These are phyloP conservation scores for Dynastes tityus DNA, from an alignment of 2,888 invertebrate species.

Conservation along the genomic window DNA sequence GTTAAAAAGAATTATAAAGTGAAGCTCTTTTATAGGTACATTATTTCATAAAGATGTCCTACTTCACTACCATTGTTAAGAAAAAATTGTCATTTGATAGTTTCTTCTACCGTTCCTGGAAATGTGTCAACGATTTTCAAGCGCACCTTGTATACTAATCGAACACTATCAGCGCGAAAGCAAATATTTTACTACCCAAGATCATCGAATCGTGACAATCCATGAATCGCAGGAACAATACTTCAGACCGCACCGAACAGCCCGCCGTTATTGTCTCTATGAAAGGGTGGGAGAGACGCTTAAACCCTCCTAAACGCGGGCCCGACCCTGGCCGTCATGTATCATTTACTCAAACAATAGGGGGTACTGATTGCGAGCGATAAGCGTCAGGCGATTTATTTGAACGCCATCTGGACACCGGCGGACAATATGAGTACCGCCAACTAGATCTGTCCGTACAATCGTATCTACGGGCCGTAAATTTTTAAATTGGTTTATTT, in stretches of 20 bases:
- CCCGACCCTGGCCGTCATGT: background rate
- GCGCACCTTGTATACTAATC: too few species aligned
- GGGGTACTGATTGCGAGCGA: background rate
- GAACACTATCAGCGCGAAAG: background rate
- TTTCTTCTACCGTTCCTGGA: too few species aligned
- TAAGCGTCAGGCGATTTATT: conserved; percentile 3
- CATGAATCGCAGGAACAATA: conserved; percentile 6
- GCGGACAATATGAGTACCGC: background rate
- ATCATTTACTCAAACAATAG: conserved; percentile 9
- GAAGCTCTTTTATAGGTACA: too few species aligned
- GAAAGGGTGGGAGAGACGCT: background rate
- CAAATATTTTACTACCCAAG: background rate
- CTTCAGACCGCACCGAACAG: background rate
- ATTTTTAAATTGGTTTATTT: too few species aligned
- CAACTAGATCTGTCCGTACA: too few species aligned
- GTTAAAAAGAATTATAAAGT: too few species aligned
- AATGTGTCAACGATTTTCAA: too few species aligned
- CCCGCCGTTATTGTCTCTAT: background rate
- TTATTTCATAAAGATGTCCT: too few species aligned
- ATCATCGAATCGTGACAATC: conserved; percentile 4
- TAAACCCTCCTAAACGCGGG: background rate
- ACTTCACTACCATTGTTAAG: too few species aligned
- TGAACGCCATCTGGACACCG: background rate
- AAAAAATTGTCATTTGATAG: too few species aligned
- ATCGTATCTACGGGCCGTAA: too few species aligned